A percentile compares a stretch with the other conserved stretches of the same genome.
These are phyloP conservation scores for Mystacornis crossleyi DNA, from an alignment of 2,113 vertebrate genomes.

Conservation along the genomic window DNA sequence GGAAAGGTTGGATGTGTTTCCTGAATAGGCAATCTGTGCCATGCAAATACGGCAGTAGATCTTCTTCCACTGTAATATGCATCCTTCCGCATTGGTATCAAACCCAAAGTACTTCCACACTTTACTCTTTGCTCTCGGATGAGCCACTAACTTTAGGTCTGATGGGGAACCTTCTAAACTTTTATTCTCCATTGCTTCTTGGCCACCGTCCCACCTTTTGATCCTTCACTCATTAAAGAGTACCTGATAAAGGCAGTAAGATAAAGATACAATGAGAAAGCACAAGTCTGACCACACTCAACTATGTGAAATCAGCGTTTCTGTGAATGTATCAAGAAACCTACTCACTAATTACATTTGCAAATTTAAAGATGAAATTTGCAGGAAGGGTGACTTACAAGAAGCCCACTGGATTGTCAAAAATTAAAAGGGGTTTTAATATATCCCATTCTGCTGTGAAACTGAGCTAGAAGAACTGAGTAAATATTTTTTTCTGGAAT, in stretches of 20 bases:
- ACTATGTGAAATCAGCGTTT: constrained; percentile 54
- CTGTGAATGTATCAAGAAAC: constrained; percentile 32
- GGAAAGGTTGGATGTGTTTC: constrained; percentile 89
- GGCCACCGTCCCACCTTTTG: constrained; percentile 69
- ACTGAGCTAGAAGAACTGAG: not conserved
- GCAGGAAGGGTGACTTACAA: constrained; percentile 14
- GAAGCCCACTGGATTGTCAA: not conserved
- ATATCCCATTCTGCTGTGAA: not conserved
- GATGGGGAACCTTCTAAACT: constrained; percentile 76
- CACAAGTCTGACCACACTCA: constrained; percentile 60
- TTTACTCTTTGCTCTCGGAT: constrained; percentile 91
- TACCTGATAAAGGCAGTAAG: constrained; percentile 86
- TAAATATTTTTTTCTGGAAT: not conserved
- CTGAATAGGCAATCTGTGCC: constrained; percentile 90
- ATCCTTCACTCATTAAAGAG: constrained; percentile 80
- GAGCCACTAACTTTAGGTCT: constrained; percentile 88
- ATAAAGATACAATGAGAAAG: constrained; percentile 80
- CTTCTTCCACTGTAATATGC: constrained; percentile 89
- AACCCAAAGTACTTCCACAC: constrained; percentile 95
- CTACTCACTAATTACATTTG: constrained; percentile 51
- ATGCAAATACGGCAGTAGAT: constrained; percentile 90
- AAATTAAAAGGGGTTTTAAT: not conserved
- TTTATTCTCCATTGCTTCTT: constrained; percentile 84
- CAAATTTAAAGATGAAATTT: constrained; percentile 42
- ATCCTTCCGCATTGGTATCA: constrained; percentile 88